Evolutionary conservation across 2,888 invertebrate genomes (phyloP).

Genomic region (Eupithecia abbreviata): DNA sequence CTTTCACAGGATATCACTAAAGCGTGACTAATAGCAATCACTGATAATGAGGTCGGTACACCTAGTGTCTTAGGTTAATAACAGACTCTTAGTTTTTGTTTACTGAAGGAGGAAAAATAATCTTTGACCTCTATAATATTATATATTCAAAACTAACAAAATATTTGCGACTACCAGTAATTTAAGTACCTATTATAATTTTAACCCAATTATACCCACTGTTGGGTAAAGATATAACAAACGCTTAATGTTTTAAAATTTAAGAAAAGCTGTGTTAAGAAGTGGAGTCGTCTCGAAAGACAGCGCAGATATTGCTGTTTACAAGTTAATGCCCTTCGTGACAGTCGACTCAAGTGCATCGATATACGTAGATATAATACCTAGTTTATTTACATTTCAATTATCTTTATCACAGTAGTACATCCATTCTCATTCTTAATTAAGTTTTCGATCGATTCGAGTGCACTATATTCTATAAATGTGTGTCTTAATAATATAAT

Average conservation of each 20-base stretch:
- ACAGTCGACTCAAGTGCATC: conserved; percentile 46
- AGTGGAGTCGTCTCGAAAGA: not conserved
- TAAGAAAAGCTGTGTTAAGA: not conserved
- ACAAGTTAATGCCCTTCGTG: conserved; percentile 47
- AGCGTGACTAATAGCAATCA: not conserved
- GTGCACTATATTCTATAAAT: conserved; percentile 8
- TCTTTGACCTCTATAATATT: not conserved
- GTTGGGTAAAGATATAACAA: not conserved
- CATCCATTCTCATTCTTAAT: conserved; percentile 37
- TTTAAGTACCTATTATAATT: not conserved
- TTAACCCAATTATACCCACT: not conserved
- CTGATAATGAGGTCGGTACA: not conserved
- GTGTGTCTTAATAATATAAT: not conserved
- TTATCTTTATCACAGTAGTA: conserved; percentile 24
- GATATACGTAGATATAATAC: conserved; percentile 10
- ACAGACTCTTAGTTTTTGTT: not conserved
- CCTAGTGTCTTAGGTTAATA: not conserved
- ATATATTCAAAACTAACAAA: too few species aligned
- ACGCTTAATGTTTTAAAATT: not conserved
- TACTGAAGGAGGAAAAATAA: not conserved
- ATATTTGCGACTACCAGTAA: not conserved
- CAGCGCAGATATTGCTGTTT: conserved; percentile 67
- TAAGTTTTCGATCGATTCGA: conserved; percentile 25
- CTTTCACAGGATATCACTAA: not conserved
- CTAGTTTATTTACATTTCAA: conserved; percentile 31